These are phyloP conservation scores for Heliopora coerulea DNA, from an alignment of 92 coral and sea anemone genomes.

Conservation along the genomic window DNA sequence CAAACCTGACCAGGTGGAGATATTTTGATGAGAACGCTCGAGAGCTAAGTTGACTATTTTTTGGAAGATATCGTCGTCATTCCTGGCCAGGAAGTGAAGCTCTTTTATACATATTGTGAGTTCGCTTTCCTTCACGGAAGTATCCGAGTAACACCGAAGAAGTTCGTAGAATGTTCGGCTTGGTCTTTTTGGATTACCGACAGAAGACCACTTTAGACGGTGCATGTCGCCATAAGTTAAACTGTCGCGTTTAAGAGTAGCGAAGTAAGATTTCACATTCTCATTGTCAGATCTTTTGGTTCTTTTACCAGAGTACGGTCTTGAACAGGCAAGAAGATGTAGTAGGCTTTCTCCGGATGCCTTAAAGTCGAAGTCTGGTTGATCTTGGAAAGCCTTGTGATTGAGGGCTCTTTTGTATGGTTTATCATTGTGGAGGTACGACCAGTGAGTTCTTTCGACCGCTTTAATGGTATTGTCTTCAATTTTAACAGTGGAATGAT, in stretches of 20 bases:
- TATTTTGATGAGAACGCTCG: constrained; percentile 63
- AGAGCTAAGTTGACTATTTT: constrained; percentile 50
- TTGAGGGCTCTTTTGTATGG: constrained; percentile 73
- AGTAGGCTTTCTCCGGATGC: constrained; percentile 72
- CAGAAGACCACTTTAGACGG: constrained; percentile 62
- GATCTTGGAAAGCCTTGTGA: constrained; percentile 53
- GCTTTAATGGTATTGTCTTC: constrained; percentile 55
- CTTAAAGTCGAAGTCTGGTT: constrained; percentile 75
- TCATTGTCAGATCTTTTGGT: constrained; percentile 10
- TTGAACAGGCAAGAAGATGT: constrained; percentile 47
- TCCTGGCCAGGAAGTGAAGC: constrained; percentile 63
- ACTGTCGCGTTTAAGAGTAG: constrained; percentile 54
- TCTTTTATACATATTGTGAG: constrained; percentile 67
- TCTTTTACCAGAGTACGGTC: neutral
- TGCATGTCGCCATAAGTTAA: constrained; percentile 63
- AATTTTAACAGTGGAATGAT: constrained; percentile 56
- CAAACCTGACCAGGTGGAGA: constrained; percentile 77
- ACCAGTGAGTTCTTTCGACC: constrained; percentile 57
- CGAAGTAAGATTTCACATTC: neutral
- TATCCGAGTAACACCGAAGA: constrained; percentile 72
- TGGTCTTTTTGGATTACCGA: constrained; percentile 64
- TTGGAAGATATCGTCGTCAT: constrained; percentile 46
- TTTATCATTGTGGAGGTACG: constrained; percentile 55
- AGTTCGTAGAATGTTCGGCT: constrained; percentile 67
- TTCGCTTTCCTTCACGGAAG: constrained; percentile 62